A percentile compares a stretch with the other conserved stretches of the same genome.
phyloP scores from a whole-genome alignment of 2,888 invertebrate species.

The Lypha dubia region DNA sequence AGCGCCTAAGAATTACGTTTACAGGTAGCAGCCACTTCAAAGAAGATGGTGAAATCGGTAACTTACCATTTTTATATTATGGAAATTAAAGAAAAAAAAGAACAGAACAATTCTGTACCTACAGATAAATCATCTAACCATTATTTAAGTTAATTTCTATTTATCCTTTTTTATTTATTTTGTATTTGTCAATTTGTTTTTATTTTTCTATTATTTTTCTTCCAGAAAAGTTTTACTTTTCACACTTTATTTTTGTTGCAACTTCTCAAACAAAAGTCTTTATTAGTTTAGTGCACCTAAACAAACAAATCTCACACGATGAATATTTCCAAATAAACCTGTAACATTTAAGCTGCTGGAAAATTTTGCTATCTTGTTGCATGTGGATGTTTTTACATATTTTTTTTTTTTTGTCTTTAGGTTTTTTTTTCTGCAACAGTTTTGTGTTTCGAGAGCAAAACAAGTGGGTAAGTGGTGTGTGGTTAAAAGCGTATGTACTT shows the following conservation, averaged over 20 bases:
- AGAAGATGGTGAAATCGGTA: too few species aligned
- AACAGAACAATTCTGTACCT: too few species aligned
- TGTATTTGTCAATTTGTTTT: background rate
- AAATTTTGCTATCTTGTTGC: slow-evolving; percentile 11
- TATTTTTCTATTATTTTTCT: too few species aligned
- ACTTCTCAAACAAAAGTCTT: slow-evolving; percentile 10
- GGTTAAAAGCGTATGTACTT: background rate
- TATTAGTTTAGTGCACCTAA: slow-evolving; percentile 20
- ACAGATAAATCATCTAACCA: background rate
- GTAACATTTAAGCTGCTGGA: background rate
- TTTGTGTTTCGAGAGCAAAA: slow-evolving; percentile 12
- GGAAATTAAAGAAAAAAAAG: too few species aligned
- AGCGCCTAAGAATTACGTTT: too few species aligned
- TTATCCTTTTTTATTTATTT: background rate
- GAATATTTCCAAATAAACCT: background rate
- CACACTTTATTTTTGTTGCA: background rate
- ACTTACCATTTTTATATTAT: too few species aligned
- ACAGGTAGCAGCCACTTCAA: too few species aligned
- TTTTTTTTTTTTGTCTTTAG: background rate
- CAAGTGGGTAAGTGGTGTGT: slow-evolving; percentile 4
- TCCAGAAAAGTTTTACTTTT: slow-evolving; percentile 1
- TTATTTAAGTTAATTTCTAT: background rate
- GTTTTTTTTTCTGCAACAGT: slow-evolving; percentile 10
- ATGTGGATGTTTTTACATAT: too few species aligned
- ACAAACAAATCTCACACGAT: background rate